Percentiles rank a stretch among this genome's conserved stretches.
Conservation (phyloP, 2,888 invertebrate genomes). For the Girardia tigrina region DNA sequence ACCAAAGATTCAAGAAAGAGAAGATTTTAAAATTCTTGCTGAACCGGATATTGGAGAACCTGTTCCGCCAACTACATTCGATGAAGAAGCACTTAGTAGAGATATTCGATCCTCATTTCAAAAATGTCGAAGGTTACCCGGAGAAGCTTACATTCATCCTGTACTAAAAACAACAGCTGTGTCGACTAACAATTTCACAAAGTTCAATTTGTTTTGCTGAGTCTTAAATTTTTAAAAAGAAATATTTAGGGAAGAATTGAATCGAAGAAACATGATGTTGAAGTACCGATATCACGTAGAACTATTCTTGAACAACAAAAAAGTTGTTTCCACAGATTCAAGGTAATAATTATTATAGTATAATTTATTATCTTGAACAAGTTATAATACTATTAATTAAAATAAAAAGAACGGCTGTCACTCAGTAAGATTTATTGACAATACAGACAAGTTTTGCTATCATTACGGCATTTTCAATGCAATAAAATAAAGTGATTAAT, state of each 20-base stretch:
- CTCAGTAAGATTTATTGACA: too few species aligned
- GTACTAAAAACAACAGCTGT: background rate
- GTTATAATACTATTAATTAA: too few species aligned
- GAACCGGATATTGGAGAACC: background rate
- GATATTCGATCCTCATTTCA: background rate
- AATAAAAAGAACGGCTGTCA: too few species aligned
- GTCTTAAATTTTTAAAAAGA: background rate
- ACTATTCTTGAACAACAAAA: slow-evolving; percentile 9
- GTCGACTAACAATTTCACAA: background rate
- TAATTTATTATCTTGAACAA: too few species aligned
- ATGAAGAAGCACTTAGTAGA: background rate
- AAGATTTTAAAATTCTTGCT: slow-evolving; percentile 12
- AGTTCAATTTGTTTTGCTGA: background rate
- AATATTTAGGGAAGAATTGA: slow-evolving; percentile 18
- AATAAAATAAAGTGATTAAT: too few species aligned
- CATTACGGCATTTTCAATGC: too few species aligned
- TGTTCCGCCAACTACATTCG: background rate
- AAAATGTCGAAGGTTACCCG: background rate
- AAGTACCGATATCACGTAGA: background rate
- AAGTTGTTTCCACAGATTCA: background rate
- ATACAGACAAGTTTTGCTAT: too few species aligned
- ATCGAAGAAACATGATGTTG: background rate
- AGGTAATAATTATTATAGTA: background rate
- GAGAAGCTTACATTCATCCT: slow-evolving; percentile 13
- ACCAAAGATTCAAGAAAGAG: slow-evolving; percentile 16